Evolutionary conservation across 2,113 vertebrate species (phyloP), one percentile per base, ranked within the genome.

Genomic region (Leptosomus discolor): DNA sequence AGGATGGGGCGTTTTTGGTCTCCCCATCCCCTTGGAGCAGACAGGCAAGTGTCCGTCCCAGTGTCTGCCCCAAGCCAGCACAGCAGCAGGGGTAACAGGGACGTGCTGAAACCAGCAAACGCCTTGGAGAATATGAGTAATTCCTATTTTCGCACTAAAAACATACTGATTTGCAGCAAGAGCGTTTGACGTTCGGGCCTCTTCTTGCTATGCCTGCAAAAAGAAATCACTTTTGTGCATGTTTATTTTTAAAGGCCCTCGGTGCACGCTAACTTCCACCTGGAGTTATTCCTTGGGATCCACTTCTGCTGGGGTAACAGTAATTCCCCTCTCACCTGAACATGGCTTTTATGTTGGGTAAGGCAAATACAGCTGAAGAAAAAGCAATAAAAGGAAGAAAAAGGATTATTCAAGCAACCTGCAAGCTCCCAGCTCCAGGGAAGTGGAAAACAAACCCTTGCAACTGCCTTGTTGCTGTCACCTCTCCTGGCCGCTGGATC

Each of bases 61-160:
- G 0, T 3, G 12, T 29, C 26, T 6, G 71, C 24, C 15, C 45
- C 4, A 30, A 54, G 46, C 2, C 0, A 0, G 21, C 6, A 2
- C 7, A 4, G 82, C 5, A 0, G n/a, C 11, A 48, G 79, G 14
- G 70, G 92, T 82, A 88, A 56, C 26, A 48, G 10, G 18, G 24
- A 60, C 19, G 34, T 39, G 70, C 14, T 20, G 13, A 71, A 82
- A 88, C 4, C 30, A 14, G 27, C 34, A 79, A 74, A 58, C 8
- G 34, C 50, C 74, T 78, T 3, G 39, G 70, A 91, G 70, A 79
- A 39, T 9, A 50, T 2, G 10, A 85, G 39, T 8, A 51, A 76
- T 56, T 69, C 53, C 70, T 64, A 24, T 15, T 56, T 76, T 57
- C 3, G 2, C 57, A 76, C n/a, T 46, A 9, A 82, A 92, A 60